phyloP scores from a whole-genome alignment of 2,888 invertebrate species.

The Hoplodrina blanda region DNA sequence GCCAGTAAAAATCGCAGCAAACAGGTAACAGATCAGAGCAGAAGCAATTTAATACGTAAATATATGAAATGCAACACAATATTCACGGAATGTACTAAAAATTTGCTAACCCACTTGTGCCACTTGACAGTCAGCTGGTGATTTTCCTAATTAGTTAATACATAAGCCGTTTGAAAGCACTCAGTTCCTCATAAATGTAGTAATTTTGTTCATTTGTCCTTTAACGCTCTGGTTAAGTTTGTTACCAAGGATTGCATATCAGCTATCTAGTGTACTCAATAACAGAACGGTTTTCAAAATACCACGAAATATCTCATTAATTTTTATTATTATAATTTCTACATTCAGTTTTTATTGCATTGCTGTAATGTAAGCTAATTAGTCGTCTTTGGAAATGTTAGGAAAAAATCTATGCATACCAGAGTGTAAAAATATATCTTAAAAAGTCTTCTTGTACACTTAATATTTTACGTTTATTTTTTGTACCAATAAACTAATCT shows the following conservation, averaged over 20 bases:
- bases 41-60: slow-evolving; percentile 26
- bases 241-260: slow-evolving; percentile 79
- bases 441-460: background rate
- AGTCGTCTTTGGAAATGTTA: slow-evolving; percentile 45
- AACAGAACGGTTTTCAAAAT: slow-evolving; percentile 73
- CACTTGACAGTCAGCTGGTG: slow-evolving; percentile 52
- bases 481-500: background rate
- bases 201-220: slow-evolving; percentile 72
- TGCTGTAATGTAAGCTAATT: slow-evolving; percentile 53
- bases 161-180: slow-evolving; percentile 54
- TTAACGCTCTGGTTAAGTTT: slow-evolving; percentile 83
- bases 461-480: background rate
- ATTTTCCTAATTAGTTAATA: slow-evolving; percentile 54
- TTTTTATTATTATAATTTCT: slow-evolving; percentile 60
- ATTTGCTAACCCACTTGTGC: slow-evolving; percentile 26
- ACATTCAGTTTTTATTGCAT: slow-evolving; percentile 51
- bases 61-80: slow-evolving; percentile 41
- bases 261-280: slow-evolving; percentile 70
- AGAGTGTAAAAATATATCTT: slow-evolving; percentile 5
- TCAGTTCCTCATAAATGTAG: slow-evolving; percentile 64
- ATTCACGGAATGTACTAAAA: slow-evolving; percentile 28
- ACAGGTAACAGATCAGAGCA: slow-evolving; percentile 36
- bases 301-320: slow-evolving; percentile 71
- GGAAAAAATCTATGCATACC: slow-evolving; percentile 19
- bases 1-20: slow-evolving; percentile 15